A percentile compares a stretch with the other conserved stretches of the same genome.
These are phyloP conservation scores for Lepidotrigona ventralis DNA, from an alignment of 1,140 invertebrate species.

Conservation along the genomic window DNA sequence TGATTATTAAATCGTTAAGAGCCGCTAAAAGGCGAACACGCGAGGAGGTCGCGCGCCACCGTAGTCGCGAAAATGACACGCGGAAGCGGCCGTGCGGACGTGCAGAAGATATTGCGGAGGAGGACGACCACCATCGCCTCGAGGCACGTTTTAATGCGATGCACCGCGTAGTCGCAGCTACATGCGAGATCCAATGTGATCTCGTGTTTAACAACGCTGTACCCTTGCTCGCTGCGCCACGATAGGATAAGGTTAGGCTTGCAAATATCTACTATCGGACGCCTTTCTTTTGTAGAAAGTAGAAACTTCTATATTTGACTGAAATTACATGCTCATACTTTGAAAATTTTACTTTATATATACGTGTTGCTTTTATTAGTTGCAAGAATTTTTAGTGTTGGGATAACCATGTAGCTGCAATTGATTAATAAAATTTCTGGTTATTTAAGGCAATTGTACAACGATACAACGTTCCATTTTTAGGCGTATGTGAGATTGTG, in stretches of 20 bases:
- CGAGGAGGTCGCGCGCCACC: not conserved
- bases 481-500: no score
- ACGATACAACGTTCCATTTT: no score
- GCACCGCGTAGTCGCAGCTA: conserved; percentile 1
- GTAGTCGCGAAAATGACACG: no score
- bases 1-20: conserved; percentile 31
- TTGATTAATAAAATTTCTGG: no score
- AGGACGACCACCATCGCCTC: conserved; percentile 17
- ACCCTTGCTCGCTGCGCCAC: conserved; percentile 15
- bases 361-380: no score
- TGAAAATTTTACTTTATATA: no score
- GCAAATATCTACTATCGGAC: conserved; percentile 43
- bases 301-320: no score
- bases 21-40: conserved; percentile 1
- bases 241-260: conserved; percentile 50
- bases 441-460: no score
- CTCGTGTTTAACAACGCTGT: conserved; percentile 51
- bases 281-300: not conserved
- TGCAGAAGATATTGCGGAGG: conserved; percentile 21
- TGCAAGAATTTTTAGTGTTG: no score
- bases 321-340: no score
- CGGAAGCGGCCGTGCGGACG: not conserved
- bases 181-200: conserved; percentile 48
- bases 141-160: conserved; percentile 47
- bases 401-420: no score